These are phyloP conservation scores for Nymphalis io DNA, from an alignment of 1,140 invertebrate genomes.

Conservation along the genomic window DNA sequence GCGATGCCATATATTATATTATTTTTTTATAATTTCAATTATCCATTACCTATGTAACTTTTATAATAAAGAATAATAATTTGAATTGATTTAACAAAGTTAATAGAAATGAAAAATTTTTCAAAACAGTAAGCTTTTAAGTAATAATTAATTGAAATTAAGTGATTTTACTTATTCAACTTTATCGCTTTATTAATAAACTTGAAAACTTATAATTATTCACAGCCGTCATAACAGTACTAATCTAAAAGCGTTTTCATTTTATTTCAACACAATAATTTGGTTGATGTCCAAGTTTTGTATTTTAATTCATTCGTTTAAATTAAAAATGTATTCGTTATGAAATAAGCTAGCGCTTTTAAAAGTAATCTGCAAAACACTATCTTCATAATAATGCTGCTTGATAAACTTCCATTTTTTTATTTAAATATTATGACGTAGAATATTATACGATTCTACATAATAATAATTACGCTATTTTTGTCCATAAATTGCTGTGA, in stretches of 20 bases:
- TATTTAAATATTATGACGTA: too few relatives aligned
- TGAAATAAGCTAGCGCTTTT: not conserved
- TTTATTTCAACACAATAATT: constrained; percentile 28
- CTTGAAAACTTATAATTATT: constrained; percentile 24
- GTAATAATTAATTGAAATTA: constrained; percentile 6
- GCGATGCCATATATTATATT: too few relatives aligned
- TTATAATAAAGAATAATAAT: not conserved
- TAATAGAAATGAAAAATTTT: not conserved
- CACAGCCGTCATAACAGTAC: constrained; percentile 13
- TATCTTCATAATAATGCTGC: too few relatives aligned
- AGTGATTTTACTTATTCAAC: constrained; percentile 15
- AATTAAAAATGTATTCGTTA: constrained; percentile 4
- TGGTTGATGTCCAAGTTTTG: not conserved
- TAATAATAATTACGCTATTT: too few relatives aligned
- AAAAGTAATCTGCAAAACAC: not conserved
- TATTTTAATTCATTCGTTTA: not conserved
- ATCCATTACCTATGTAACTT: not conserved
- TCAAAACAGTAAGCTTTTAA: constrained; percentile 2
- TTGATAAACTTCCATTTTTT: too few relatives aligned
- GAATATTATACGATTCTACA: too few relatives aligned
- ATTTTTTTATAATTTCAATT: too few relatives aligned
- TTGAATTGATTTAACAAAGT: not conserved
- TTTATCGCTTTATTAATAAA: constrained; percentile 16
- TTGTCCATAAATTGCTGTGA: too few relatives aligned
- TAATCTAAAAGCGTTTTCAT: constrained; percentile 23